Conservation (phyloP, 1,140 invertebrate genomes). For the Delia radicum region DNA sequence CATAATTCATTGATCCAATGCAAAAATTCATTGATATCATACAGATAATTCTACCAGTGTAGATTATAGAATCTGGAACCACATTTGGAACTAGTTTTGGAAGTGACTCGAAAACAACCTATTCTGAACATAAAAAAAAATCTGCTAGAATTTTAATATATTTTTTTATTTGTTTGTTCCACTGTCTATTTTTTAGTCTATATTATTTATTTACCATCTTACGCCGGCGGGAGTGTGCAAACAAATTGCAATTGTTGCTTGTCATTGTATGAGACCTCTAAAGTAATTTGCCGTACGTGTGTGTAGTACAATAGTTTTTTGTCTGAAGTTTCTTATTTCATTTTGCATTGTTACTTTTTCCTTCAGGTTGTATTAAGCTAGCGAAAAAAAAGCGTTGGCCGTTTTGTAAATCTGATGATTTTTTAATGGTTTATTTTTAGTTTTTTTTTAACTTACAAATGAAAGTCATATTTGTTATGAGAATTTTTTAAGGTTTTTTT, state of each 20-base stretch:
- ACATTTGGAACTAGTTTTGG: too few species aligned
- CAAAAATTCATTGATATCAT: too few species aligned
- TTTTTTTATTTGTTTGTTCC: too few species aligned
- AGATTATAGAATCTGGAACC: too few species aligned
- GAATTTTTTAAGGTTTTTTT: too few species aligned
- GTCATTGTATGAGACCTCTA: conserved; percentile 39
- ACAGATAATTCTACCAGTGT: too few species aligned
- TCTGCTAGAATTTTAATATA: too few species aligned
- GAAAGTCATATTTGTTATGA: neutral
- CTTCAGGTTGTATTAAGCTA: neutral
- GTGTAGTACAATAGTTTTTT: neutral
- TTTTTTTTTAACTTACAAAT: neutral
- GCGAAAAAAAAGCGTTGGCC: neutral
- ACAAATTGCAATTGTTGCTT: conserved; percentile 56
- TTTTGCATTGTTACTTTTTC: neutral
- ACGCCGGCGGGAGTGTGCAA: conserved; percentile 42
- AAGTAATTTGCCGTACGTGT: conserved; percentile 27
- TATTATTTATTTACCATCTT: conserved; percentile 18
- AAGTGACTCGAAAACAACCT: too few species aligned
- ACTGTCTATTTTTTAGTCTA: neutral
- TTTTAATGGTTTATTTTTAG: neutral
- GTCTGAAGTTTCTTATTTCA: neutral
- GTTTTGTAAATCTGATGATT: neutral
- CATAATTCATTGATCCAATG: too few species aligned
- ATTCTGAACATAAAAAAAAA: too few species aligned